These are phyloP conservation scores for Thecophora atra DNA, from an alignment of 2,888 invertebrate species.

Conservation along the genomic window DNA sequence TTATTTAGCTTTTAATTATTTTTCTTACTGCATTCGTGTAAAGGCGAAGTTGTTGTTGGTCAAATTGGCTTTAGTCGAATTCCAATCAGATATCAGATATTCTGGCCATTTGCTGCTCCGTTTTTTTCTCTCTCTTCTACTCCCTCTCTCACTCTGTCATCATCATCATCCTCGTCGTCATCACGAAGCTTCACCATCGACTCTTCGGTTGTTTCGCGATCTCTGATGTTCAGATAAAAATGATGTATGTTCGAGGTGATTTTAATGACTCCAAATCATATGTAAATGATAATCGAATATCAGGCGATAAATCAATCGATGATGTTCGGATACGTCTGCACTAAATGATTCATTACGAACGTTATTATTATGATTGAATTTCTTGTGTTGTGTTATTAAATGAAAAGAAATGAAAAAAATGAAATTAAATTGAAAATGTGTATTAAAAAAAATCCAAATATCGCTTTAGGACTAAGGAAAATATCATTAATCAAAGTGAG, in stretches of 20 bases:
- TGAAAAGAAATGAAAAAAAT: neutral
- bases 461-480: neutral
- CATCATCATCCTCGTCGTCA: neutral
- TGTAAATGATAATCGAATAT: conserved; percentile 37
- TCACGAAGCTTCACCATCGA: conserved; percentile 11
- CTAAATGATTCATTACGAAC: conserved; percentile 34
- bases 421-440: neutral
- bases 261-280: conserved; percentile 35
- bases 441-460: neutral
- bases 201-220: conserved; percentile 11
- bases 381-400: conserved; percentile 3
- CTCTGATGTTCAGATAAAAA: conserved; percentile 27
- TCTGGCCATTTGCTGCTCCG: neutral
- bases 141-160: neutral
- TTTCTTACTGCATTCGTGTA: too few species aligned
- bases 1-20: neutral
- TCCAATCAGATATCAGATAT: neutral
- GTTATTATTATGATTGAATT: neutral
- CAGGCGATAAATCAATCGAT: conserved; percentile 34
- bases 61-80: too few species aligned
- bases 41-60: too few species aligned
- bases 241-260: conserved; percentile 33
- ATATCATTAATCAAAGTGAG: too few species aligned
- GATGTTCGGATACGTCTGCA: conserved; percentile 34
- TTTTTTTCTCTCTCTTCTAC: neutral